phyloP scores from a whole-genome alignment of 2,797 vertebrate genomes.

The Melanotaenia parkinsoni region DNA sequence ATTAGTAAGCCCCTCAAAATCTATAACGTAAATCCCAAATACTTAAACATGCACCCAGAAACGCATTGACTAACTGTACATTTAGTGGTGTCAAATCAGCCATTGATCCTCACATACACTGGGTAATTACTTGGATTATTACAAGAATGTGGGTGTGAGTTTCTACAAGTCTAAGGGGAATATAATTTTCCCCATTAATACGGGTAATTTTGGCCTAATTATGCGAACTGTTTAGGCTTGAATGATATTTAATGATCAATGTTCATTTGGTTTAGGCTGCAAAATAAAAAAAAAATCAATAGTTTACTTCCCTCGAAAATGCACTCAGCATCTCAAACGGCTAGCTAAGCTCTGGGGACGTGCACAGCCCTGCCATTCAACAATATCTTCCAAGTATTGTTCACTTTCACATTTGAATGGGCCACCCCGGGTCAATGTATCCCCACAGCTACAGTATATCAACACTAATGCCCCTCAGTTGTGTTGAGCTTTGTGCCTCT shows the following conservation, averaged over 20 bases:
- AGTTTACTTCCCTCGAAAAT: constrained; percentile 54
- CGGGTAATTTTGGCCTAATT: constrained; percentile 54
- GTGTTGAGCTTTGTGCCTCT: neutral
- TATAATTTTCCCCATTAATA: constrained; percentile 57
- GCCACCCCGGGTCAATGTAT: neutral
- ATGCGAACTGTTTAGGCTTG: constrained; percentile 47
- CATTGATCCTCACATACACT: constrained; percentile 34
- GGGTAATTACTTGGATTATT: constrained; percentile 56
- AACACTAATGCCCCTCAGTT: constrained; percentile 16
- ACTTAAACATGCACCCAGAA: neutral
- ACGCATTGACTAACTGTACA: constrained; percentile 30
- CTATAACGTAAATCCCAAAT: constrained; percentile 9
- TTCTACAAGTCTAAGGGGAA: constrained; percentile 59
- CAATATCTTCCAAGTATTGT: neutral
- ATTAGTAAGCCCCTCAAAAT: constrained; percentile 15
- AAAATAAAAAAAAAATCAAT: constrained; percentile 55
- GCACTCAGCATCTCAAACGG: constrained; percentile 49
- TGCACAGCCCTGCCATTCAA: constrained; percentile 5
- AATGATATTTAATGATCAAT: constrained; percentile 70
- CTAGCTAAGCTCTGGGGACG: constrained; percentile 10
- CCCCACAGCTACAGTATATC: constrained; percentile 10
- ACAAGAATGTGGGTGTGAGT: constrained; percentile 25
- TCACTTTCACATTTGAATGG: neutral
- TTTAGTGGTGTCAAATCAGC: constrained; percentile 28
- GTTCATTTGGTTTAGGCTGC: constrained; percentile 60